These are phyloP conservation scores for Hirtodrosophila trivittata DNA, from an alignment of 2,888 invertebrate species.

Conservation along the genomic window DNA sequence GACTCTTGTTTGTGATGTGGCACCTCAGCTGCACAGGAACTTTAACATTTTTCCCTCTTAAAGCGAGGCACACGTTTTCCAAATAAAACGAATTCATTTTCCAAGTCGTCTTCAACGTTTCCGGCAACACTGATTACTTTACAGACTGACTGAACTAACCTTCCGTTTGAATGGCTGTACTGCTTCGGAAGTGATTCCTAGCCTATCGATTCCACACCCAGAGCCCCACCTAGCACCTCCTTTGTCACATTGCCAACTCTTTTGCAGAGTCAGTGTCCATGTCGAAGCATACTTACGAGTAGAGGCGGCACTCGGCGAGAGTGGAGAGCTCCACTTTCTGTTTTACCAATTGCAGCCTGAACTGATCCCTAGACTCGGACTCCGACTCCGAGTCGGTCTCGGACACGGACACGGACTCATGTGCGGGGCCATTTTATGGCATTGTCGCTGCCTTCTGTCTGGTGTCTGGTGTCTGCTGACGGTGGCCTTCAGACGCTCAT, in stretches of 20 bases:
- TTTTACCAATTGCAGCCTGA: slow-evolving; percentile 10
- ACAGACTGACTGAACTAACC: too few relatives aligned
- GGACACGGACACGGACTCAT: slow-evolving; percentile 14
- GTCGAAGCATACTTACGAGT: not conserved
- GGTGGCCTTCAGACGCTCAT: slow-evolving; percentile 71
- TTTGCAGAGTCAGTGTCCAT: slow-evolving; percentile 2
- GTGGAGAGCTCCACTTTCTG: slow-evolving; percentile 24
- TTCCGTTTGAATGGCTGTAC: too few relatives aligned
- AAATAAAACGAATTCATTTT: too few relatives aligned
- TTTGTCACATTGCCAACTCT: slow-evolving; percentile 21
- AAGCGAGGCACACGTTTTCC: too few relatives aligned
- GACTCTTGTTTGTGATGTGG: too few relatives aligned
- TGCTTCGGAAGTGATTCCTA: not conserved
- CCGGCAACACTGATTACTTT: too few relatives aligned
- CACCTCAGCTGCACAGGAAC: too few relatives aligned
- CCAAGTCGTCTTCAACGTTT: too few relatives aligned
- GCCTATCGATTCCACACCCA: not conserved
- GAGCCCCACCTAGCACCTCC: slow-evolving; percentile 1
- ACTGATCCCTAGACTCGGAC: slow-evolving; percentile 27
- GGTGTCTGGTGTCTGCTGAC: slow-evolving; percentile 25
- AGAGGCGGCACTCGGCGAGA: not conserved
- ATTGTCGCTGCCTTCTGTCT: slow-evolving; percentile 47
- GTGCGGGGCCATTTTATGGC: slow-evolving; percentile 46
- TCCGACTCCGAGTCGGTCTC: not conserved
- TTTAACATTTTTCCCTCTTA: too few relatives aligned